Evolutionary conservation across 2,113 vertebrate species (phyloP).

Genomic region (Eupsittula cactorum): DNA sequence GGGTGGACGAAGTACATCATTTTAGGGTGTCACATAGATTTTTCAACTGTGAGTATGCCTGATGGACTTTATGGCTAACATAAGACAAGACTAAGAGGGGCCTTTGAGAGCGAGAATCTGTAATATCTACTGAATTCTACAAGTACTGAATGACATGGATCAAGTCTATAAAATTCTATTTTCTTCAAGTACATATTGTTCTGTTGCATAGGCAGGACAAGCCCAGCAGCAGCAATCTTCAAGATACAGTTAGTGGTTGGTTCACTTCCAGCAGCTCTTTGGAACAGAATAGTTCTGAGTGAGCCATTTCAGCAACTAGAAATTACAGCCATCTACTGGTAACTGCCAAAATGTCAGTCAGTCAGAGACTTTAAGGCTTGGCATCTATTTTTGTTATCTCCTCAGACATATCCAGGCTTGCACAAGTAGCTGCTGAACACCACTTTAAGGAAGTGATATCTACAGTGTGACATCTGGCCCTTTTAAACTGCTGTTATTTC

Average conservation of each 20-base stretch:
- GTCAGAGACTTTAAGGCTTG: constrained; percentile 11
- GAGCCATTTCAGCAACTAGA: constrained; percentile 59
- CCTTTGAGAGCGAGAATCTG: neutral
- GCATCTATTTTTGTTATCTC: constrained; percentile 36
- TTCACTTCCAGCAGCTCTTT: constrained; percentile 47
- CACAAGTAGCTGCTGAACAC: constrained; percentile 12
- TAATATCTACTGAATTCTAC: neutral
- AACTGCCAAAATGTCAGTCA: constrained; percentile 61
- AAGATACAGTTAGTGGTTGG: neutral
- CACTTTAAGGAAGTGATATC: neutral
- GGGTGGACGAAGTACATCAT: rapidly evolving
- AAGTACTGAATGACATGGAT: neutral
- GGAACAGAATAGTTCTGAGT: neutral
- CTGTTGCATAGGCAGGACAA: neutral
- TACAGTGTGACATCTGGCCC: neutral
- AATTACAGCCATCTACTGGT: constrained; percentile 65
- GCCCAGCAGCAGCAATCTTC: neutral
- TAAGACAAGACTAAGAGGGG: neutral
- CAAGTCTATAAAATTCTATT: neutral
- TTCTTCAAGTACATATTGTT: neutral
- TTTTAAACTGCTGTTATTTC: constrained; percentile 13
- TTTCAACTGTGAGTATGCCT: neutral
- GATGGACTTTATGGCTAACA: neutral
- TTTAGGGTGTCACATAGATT: neutral
- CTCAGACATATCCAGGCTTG: constrained; percentile 30